Evolutionary conservation across 2,113 vertebrate species (phyloP), one percentile per base, ranked within the genome.

Genomic region (Lonchura striata): DNA sequence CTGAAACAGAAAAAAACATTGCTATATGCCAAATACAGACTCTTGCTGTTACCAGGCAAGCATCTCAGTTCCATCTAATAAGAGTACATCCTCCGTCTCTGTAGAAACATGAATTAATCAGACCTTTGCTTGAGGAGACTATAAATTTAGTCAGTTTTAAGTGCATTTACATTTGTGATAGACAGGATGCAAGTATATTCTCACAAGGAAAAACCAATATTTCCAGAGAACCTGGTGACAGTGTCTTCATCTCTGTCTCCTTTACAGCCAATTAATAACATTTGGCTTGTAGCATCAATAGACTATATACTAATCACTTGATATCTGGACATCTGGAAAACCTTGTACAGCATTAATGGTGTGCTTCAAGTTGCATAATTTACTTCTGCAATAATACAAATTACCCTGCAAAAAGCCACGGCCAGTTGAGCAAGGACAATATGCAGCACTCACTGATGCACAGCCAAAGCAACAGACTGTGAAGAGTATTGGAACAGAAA

Each of bases 261-360:
- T 88, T 90, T 86, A 68, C 42, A 81, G 41, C 30, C 75, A 47
- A 91, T 86, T 80, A 90, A 81, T 83, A 90, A 86, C 79, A 54
- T 90, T 94, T 83, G 60, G 30, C 56, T 93, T 84, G 22, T 37
- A 88, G 42, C 0, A 0, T 63, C n/a, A 50, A 77, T 13, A 74
- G 52, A 83, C 16, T 77, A 50, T 46, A 57, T 39, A 81, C 47
- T 93, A 96, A 92, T 84, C 47, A 84, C 88, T 92, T 92, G 72
- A 75, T 84, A 75, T 60, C 44, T 91, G 88, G 80, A 81, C 88
- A 92, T 75, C 72, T 94, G 83, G 83, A 81, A 94, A 94, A 84
- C 80, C 69, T 93, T 94, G 72, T 74, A 52, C 18, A 41, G 28
- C 89, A 61, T 71, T 94, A 91, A 91, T 75, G 16, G 65, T 75